Percentiles rank a stretch among this genome's conserved stretches.
Conservation (phyloP, 2,797 vertebrate genomes). For the Rhodeus uyekii region DNA sequence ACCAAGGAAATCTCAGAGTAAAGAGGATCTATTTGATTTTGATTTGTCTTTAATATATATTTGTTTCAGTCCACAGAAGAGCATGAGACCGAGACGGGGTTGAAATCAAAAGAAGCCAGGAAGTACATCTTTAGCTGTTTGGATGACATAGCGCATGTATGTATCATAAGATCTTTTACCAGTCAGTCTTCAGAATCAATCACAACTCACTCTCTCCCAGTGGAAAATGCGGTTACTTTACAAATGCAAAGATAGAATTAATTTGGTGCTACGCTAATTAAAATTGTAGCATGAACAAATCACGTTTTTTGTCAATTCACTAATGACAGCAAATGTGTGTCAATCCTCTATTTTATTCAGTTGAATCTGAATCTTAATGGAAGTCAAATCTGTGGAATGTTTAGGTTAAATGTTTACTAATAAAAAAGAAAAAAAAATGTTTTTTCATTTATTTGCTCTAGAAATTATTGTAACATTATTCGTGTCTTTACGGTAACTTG, state of each 20-base stretch:
- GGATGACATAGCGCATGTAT: slow-evolving; percentile 97
- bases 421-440: too few species aligned
- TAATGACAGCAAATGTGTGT: not conserved
- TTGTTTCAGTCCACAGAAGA: slow-evolving; percentile 90
- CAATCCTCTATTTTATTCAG: not conserved
- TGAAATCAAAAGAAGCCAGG: slow-evolving; percentile 99
- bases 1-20: too few species aligned
- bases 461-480: not conserved
- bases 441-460: not conserved
- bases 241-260: not conserved
- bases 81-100: slow-evolving; percentile 94
- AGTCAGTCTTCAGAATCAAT: not conserved
- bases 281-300: not conserved
- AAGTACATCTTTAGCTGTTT: slow-evolving; percentile 99
- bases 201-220: not conserved
- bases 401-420: not conserved
- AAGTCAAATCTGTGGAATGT: not conserved
- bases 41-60: not conserved
- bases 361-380: not conserved
- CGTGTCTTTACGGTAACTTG: not conserved
- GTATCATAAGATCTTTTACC: slow-evolving; percentile 63
- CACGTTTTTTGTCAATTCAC: not conserved
- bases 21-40: not conserved
- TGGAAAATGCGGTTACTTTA: not conserved
- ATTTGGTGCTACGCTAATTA: not conserved